These are phyloP conservation scores for Synergus japonicus DNA, from an alignment of 2,888 invertebrate species.

Conservation along the genomic window DNA sequence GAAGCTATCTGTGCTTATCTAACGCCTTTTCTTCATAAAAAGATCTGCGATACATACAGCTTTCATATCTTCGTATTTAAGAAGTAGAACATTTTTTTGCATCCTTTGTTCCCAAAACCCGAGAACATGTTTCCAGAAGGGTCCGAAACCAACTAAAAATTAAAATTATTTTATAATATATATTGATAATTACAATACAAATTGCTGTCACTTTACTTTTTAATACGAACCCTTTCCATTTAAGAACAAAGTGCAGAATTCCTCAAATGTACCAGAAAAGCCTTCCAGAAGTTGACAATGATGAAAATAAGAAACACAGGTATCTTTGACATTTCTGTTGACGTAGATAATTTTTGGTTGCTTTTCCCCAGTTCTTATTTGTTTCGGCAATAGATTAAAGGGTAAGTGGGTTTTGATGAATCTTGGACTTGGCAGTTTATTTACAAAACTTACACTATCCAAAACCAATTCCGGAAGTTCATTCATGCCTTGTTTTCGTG, in stretches of 20 bases:
- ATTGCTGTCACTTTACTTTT: slow-evolving; percentile 46
- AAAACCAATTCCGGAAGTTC: slow-evolving; percentile 60
- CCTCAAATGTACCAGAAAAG: slow-evolving; percentile 79
- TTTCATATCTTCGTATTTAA: slow-evolving; percentile 71
- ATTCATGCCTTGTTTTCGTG: slow-evolving; percentile 60
- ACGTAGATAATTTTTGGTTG: slow-evolving; percentile 83
- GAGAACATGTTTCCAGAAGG: slow-evolving; percentile 68
- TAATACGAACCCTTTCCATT: slow-evolving; percentile 79
- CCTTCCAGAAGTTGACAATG: slow-evolving; percentile 82
- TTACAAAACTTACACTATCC: slow-evolving; percentile 70
- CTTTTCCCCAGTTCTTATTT: slow-evolving; percentile 73
- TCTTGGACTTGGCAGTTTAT: slow-evolving; percentile 78
- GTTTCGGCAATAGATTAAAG: slow-evolving; percentile 80
- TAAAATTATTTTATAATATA: not conserved
- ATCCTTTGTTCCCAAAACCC: slow-evolving; percentile 62
- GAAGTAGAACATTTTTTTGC: slow-evolving; percentile 62
- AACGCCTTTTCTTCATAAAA: not conserved
- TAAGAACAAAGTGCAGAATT: slow-evolving; percentile 82
- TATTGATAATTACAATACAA: not conserved
- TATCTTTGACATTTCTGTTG: slow-evolving; percentile 86
- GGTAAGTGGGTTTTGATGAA: slow-evolving; percentile 84
- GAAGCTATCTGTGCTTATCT: not conserved
- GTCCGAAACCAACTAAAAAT: slow-evolving; percentile 60
- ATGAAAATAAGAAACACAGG: slow-evolving; percentile 85
- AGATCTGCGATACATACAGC: slow-evolving; percentile 41